These are phyloP conservation scores for Agrotis exclamationis DNA, from an alignment of 2,888 invertebrate genomes.

Conservation along the genomic window DNA sequence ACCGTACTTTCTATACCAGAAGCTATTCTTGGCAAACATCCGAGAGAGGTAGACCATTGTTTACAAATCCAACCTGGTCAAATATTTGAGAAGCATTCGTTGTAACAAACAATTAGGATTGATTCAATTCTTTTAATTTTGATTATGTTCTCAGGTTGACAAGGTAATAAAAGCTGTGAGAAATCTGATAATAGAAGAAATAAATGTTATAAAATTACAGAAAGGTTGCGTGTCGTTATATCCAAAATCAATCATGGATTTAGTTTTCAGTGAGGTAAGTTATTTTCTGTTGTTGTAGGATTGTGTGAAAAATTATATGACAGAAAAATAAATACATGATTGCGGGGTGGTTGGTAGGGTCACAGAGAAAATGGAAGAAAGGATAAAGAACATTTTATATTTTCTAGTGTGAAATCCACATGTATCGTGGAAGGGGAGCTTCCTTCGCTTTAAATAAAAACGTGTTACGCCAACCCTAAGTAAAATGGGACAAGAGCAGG, in stretches of 20 bases:
- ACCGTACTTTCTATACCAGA: conserved; percentile 91
- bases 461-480: too few relatives aligned
- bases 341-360: too few relatives aligned
- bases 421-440: too few relatives aligned
- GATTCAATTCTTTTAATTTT: neutral
- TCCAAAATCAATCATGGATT: conserved; percentile 86
- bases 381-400: too few relatives aligned
- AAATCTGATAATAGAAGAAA: conserved; percentile 91
- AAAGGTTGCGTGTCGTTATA: conserved; percentile 85
- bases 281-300: neutral
- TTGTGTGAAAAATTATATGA: neutral
- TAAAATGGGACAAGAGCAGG: too few relatives aligned
- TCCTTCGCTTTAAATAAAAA: too few relatives aligned
- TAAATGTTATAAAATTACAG: conserved; percentile 88
- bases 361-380: too few relatives aligned
- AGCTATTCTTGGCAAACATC: conserved; percentile 91
- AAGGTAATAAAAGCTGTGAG: conserved; percentile 85
- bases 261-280: conserved; percentile 84
- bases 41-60: conserved; percentile 85
- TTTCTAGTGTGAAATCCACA: too few relatives aligned
- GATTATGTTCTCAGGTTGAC: conserved; percentile 74
- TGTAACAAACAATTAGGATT: neutral
- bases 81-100: neutral
- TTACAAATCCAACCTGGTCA: neutral
- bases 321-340: too few relatives aligned